These are phyloP conservation scores for Myxocyprinus asiaticus DNA, from an alignment of 2,113 vertebrate genomes.

Conservation along the genomic window DNA sequence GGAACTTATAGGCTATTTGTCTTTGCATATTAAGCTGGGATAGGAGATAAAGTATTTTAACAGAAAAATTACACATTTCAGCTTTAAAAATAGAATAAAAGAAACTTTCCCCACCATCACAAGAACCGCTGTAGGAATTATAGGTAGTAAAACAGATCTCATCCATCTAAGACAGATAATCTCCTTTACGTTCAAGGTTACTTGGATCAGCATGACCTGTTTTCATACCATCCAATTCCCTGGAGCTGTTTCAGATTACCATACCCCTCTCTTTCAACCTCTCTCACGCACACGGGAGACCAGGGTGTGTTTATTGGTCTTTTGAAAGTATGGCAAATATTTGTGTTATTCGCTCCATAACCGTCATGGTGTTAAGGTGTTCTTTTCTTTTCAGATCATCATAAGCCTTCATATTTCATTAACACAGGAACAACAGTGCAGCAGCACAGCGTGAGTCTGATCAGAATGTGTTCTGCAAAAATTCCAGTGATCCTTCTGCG, in stretches of 20 bases:
- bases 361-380: conserved; percentile 31
- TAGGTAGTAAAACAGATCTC: not conserved
- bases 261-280: not conserved
- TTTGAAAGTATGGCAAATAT: conserved; percentile 46
- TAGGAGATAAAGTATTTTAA: no score
- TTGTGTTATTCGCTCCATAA: conserved; percentile 42
- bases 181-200: conserved; percentile 8
- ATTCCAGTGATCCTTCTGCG: not conserved
- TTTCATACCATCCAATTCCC: not conserved
- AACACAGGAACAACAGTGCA: conserved; percentile 1
- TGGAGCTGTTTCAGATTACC: conserved; percentile 35
- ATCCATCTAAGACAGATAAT: not conserved
- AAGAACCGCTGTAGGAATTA: no score
- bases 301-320: conserved; percentile 36
- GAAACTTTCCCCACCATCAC: no score
- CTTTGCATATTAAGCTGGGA: no score
- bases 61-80: no score
- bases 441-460: not conserved
- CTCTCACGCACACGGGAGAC: not conserved
- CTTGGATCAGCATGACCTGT: conserved; percentile 11
- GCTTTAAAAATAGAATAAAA: no score
- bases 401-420: conserved; percentile 33
- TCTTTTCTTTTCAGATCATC: conserved; percentile 24
- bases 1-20: no score
- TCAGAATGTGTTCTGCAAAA: no score